Evolutionary conservation across 1,140 invertebrate genomes (phyloP), one percentile per base, ranked within the genome.

Genomic region (Caenorhabditis inopinata): DNA sequence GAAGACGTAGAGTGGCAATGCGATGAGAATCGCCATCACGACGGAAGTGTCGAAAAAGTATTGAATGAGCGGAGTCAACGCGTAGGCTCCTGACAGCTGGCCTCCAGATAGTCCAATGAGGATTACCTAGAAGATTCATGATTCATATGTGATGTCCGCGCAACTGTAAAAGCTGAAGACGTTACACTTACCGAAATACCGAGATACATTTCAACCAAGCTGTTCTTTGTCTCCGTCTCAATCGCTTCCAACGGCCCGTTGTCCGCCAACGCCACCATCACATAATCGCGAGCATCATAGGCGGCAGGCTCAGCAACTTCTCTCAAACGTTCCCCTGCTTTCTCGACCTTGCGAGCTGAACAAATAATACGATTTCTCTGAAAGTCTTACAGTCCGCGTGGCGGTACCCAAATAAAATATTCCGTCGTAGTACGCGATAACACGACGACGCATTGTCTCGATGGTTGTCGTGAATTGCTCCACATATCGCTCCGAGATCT

Each of bases 361-460:
- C n/a, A n/a, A n/a, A n/a, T n/a, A n/a, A n/a, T n/a, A n/a, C n/a
- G n/a, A n/a, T n/a, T n/a, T n/a, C n/a, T n/a, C n/a, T n/a, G n/a
- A n/a, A n/a, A n/a, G n/a, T n/a, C n/a, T n/a, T n/a, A n/a, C n/a
- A n/a, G n/a, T n/a, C n/a, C n/a, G n/a, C 5, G 38, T 42, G 14
- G 14, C 53, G 29, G n/a, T n/a, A 58, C 78, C 68, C 18, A 46
- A 25, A 38, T 49, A 25, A 47, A 76, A 53, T 3, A 76, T 21
- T 47, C 74, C 79, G 38, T 83, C 82, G 74, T 76, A 81, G 74
- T 81, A 82, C 21, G 62, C 47, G 27, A 83, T 73, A 9, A 47
- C 38, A 42, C 82, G 82, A 73, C 82, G 82, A 49, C 82, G 74
- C 82, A 83, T 76, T 49, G 82, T 83, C 51, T 83, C 82, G 27